Base-by-base conservation (phyloP, 2,113 vertebrate genomes). In the Hemicordylus capensis region DNA sequence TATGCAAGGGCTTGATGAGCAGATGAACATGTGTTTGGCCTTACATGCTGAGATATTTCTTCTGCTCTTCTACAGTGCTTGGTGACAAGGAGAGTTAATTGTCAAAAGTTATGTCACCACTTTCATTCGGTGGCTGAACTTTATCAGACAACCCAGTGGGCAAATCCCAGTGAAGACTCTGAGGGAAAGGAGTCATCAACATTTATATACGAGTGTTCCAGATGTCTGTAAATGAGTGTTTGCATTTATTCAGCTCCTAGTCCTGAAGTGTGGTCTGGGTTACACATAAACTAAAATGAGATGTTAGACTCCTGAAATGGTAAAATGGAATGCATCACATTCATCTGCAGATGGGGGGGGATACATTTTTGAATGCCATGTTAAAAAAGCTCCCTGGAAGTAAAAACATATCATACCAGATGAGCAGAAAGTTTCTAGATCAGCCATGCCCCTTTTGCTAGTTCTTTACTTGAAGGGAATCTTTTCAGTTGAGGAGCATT, bases 11-110 rank as follows among this genome's bases (percentile, higher is more conserved):
- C 83, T 67, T 87, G 90, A 79, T 89, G 88, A 90, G 86, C 84
- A 3, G 80, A 46, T 84, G 89, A 89, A 31, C 61, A 15, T 91
- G 88, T 34, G 84, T 88, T 92, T 94, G 94, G 91, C 92, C 89
- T 92, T 76, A 74, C 76, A n/a, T 77, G 90, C 20, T 20, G n/a
- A 81, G 86, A 84, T 37, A 67, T 84, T 89, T 88, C 85, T 72
- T n/a, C 73, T 81, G 69, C 61, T 69, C 81, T 92, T 93, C 80
- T n/a, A 75, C 87, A 89, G 89, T 91, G 79, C 78, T 77, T 0
- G 17, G 58, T 80, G 22, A 83, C 84, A 75, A 7, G 34, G 75
- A 85, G 14, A 73, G 24, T 48, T 79, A 72, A 73, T 73, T 15
- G 61, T 67, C 89, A 85, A 86, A 81, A 85, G 86, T 89, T 89